These are phyloP conservation scores for Octonoba sinensis DNA, from an alignment of 2,888 invertebrate species.

Conservation along the genomic window DNA sequence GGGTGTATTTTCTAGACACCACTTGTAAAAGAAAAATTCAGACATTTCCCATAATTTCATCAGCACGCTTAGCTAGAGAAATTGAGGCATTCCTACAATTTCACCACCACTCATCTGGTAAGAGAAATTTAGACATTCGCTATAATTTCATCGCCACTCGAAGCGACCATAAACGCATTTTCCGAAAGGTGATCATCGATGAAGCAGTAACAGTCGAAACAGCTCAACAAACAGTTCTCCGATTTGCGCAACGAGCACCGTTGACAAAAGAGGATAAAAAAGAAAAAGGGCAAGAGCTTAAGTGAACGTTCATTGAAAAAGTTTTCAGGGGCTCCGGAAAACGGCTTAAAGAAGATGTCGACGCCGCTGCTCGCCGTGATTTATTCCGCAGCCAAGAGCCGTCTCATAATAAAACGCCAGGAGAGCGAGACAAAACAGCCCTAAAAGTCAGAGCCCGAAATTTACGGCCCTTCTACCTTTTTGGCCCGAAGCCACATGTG, in stretches of 20 bases:
- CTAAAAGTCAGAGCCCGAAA: slow-evolving; percentile 37
- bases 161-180: too few relatives aligned
- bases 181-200: neutral
- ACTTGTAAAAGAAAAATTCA: too few relatives aligned
- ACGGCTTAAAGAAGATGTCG: slow-evolving; percentile 57
- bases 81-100: too few relatives aligned
- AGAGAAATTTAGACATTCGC: too few relatives aligned
- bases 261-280: slow-evolving; percentile 11
- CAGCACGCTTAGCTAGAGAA: too few relatives aligned
- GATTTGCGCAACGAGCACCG: slow-evolving; percentile 3
- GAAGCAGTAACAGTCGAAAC: slow-evolving; percentile 25
- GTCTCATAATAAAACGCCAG: slow-evolving; percentile 43
- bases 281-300: neutral
- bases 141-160: too few relatives aligned
- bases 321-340: slow-evolving; percentile 11
- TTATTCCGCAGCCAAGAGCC: slow-evolving; percentile 25
- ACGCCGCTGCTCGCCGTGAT: slow-evolving; percentile 30
- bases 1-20: too few relatives aligned
- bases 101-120: too few relatives aligned
- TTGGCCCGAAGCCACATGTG: slow-evolving; percentile 45
- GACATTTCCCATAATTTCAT: too few relatives aligned
- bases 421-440: slow-evolving; percentile 52
- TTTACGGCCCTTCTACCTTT: slow-evolving; percentile 57
- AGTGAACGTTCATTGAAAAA: slow-evolving; percentile 8
- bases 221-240: slow-evolving; percentile 20